Base-by-base conservation (phyloP, 2,888 invertebrate genomes). In the Elmis aenea region DNA sequence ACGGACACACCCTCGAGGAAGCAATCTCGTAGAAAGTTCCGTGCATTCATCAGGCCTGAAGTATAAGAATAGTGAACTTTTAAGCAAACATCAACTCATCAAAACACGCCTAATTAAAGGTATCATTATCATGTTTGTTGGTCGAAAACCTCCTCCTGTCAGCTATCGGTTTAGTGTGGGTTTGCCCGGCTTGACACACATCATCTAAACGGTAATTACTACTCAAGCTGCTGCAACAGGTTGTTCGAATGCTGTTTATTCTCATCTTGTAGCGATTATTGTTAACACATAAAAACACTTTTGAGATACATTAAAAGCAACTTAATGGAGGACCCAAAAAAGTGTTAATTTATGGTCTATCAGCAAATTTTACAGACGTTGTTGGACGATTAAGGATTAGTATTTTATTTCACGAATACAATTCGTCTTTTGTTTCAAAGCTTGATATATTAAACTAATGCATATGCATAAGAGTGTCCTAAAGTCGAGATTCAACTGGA, bases 121-220 rank as follows among this genome's bases (percentile, higher is more conserved):
- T 65, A 66, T 65, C 65, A 66, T 66, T 67, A 67, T 65, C 66
- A 55, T 66, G 42, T 67, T 63, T 59, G 50, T 46, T 45, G 44
- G 45, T 35, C 28, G 37, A 39, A 40, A 45, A 40, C 48, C 41
- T 42, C 41, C 47, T 52, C 52, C 60, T 58, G 59, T 60, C 59
- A 58, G 55, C 55, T 52, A 52, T 52, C 46, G 50, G 48, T 52
- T 47, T 42, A 48, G 46, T 48, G 50, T 54, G 51, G 53, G 55
- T 51, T 49, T 47, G 46, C 53, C 48, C 47, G 36, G 38, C 50
- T 55, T 59, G 61, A 59, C 60, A 54, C 59, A 56, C 60, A 58
- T 59, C 59, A 59, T 60, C 52, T 54, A 47, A 52, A 53, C 49
- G 47, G 56, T 60, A 62, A 62, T 62, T 62, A 60, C 53, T 44